Conservation (phyloP, 1,140 invertebrate genomes). For the Megalopta genalis region DNA sequence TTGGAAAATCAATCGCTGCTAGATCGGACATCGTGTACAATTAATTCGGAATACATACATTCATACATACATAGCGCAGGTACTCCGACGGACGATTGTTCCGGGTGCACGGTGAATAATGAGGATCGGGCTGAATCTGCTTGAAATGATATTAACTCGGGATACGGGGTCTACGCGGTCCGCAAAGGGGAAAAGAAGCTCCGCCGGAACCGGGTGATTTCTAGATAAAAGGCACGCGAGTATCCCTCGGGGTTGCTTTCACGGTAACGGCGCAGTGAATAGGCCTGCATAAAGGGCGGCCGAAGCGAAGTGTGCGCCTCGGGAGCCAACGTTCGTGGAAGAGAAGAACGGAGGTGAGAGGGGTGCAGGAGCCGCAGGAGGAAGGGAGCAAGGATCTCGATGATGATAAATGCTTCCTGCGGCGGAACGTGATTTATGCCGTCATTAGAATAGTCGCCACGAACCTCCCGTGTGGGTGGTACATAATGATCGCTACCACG, state of each 20-base stretch:
- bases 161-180: neutral
- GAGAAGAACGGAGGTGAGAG: neutral
- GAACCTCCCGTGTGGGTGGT: slow-evolving; percentile 64
- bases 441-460: slow-evolving; percentile 67
- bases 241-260: slow-evolving; percentile 31
- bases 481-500: slow-evolving; percentile 62
- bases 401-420: slow-evolving; percentile 72
- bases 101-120: no score
- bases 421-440: slow-evolving; percentile 67
- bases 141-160: neutral
- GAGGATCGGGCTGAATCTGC: no score
- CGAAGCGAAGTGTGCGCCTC: neutral
- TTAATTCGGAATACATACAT: no score
- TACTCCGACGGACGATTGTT: no score
- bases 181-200: neutral
- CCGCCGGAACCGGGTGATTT: slow-evolving; percentile 15
- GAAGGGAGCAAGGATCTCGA: slow-evolving; percentile 55
- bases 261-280: neutral
- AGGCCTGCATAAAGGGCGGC: neutral
- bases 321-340: neutral
- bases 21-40: no score
- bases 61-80: no score
- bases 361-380: neutral
- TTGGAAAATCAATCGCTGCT: no score
- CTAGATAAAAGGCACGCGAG: slow-evolving; percentile 31